Evolutionary conservation across 1,140 invertebrate genomes (phyloP), one percentile per base, ranked within the genome.

Genomic region (Nixonia krombeini): DNA sequence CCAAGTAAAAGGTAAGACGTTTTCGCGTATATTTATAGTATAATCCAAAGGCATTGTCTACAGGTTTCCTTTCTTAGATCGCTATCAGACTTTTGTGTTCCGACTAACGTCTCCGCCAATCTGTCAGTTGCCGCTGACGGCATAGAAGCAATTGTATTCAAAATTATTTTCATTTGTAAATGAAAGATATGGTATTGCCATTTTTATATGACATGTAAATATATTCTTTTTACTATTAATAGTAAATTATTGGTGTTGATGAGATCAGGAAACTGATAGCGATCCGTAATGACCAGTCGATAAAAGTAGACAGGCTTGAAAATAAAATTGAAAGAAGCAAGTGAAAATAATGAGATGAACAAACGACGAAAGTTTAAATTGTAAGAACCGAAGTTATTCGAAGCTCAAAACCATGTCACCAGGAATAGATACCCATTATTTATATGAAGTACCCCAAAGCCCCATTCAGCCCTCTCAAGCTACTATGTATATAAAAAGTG

Each of bases 1-100:
- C 77, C 77, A 79, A 73, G 53, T 72, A 68, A 75, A 72, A 63
- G 59, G 70, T 69, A 63, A 72, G 69, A 78, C 59, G 58, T 70
- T 65, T 76, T 62, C 66, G 70, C 61, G n/a, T n/a, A 58, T 70
- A 70, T 69, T 65, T 73, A 53, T 73, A 73, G 57, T 59, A 61
- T 73, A 66, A 70, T 52, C 50, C 51, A 67, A 69, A 70, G 59
- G 52, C 40, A 73, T 33, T 64, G 58, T 68, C 59, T 58, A 67
- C 55, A 67, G 42, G 50, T 42, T 65, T 71, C 66, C 51, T 3
- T 65, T n/a, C n/a, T 69, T 58, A 35, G 56, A 67, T 61, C 58
- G 56, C 56, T 59, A 42, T 61, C 64, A 67, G 55, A 21, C 6
- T 21, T 21, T 21, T 21, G 6, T 21, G 6, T 21, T 21, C n/a